Base-by-base conservation (phyloP, 1,140 invertebrate genomes). In the Drosophila pallidifrons region DNA sequence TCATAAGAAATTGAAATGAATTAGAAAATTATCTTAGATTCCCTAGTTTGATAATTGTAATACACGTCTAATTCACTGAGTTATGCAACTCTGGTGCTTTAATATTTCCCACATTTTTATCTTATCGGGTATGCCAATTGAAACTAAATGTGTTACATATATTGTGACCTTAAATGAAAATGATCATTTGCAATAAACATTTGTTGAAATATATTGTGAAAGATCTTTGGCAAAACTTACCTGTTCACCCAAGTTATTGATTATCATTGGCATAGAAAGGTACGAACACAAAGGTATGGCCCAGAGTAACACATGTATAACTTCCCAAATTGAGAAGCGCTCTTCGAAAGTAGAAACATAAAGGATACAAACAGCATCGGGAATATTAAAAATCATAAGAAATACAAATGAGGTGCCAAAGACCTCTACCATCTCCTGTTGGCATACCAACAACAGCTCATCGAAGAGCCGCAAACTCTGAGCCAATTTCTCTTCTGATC, bases 361-460 rank as follows among this genome's bases (percentile, higher is more conserved):
- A 2, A 20, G 4, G 3, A 64, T 2, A 25, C 45, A 52, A 0
- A 38, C 66, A 0, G 69, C 16, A 35, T 76, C 61, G 32, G 66
- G 3, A 11, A 60, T 11, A 10, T 11, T 8, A 25, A 58, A 76
- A 1, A 59, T 8, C 7, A 28, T 10, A 38, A 57, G 16, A 8
- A 66, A 3, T 3, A 72, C 3, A 0, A 72, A 13, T 2, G 49
- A 30, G 1, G 45, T 68, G 3, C 73, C 54, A 30, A 58, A 76
- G 5, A 71, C 60, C 10, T 64, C 5, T 0, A 41, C 45, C 7
- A 76, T 3, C 6, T 58, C 38, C 8, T 51, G 35, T 5, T 51
- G 46, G 20, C 68, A 71, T 0, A 76, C 30, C 47, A 72, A n/a
- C 7, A 72, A n/a, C 3, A 76, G 28, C 3, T 76, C 30, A 47